Evolutionary conservation across 2,113 vertebrate genomes (phyloP).

Genomic region (Dromiciops gliroides): DNA sequence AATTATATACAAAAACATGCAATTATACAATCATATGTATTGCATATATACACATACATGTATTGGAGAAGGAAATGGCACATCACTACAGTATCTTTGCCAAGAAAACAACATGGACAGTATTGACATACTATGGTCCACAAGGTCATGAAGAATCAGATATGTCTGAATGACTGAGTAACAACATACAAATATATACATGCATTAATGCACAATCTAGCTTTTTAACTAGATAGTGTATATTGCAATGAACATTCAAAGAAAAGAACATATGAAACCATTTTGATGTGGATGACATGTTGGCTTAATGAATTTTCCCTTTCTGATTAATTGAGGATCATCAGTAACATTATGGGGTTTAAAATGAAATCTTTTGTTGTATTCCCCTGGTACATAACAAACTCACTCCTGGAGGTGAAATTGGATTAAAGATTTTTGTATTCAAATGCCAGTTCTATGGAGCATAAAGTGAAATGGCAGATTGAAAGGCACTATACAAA

Average conservation of each 20-base stretch:
- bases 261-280: not conserved
- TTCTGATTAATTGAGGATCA: not conserved
- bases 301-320: not conserved
- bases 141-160: not conserved
- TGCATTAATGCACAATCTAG: not conserved
- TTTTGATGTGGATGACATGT: not conserved
- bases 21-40: not conserved
- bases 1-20: not conserved
- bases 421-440: not conserved
- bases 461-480: not conserved
- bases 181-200: not conserved
- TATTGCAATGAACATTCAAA: not conserved
- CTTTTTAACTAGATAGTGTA: not conserved
- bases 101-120: not conserved
- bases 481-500: not conserved
- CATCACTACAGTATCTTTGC: not conserved
- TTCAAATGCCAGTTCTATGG: not conserved
- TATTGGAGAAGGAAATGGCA: not conserved
- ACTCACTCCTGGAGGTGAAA: not conserved
- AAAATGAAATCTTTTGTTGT: not conserved
- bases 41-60: not conserved
- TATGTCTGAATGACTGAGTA: not conserved
- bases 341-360: not conserved
- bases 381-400: not conserved
- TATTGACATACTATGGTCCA: not conserved